Evolutionary conservation across 2,113 vertebrate species (phyloP), one percentile per base, ranked within the genome.

Genomic region (Spheniscus mendiculus): DNA sequence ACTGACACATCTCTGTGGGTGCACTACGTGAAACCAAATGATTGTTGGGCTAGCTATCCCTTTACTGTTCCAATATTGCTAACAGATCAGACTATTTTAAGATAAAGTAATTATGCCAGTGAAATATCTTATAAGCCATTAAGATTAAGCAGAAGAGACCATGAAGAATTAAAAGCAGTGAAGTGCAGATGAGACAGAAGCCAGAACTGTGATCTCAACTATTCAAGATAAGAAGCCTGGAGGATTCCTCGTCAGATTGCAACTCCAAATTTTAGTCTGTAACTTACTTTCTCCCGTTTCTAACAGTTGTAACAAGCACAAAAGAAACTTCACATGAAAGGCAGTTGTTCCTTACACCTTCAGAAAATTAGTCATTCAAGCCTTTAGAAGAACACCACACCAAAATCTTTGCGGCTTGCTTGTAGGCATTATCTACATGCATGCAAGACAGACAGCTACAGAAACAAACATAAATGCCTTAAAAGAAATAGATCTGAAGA

Each of bases 71-170:
- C 78, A 74, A 2, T 21, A 73, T 4, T 81, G 73, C 76, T 89
- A 93, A 63, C 45, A 83, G 66, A 90, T 80, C 89, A 94, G 58
- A 88, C 96, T 97, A 94, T 90, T 96, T 95, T 93, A 91, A 91
- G 87, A 87, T 91, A 94, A 96, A 78, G 87, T 91, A 96, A 96
- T 95, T 96, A 96, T 29, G 58, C 61, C 77, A 89, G 25, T 40
- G 81, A 91, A 93, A 86, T 61, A 91, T 72, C 83, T 93, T 63
- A 66, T 58, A 96, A 97, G 62, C 73, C 91, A 83, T 44, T 86
- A 91, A 85, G 76, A 94, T 86, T 89, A 95, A 88, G 78, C 63
- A 97, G 81, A 90, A 79, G 62, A 93, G 74, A 91, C 50, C 59
- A 81, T 0, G 5, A 95, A 90, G 91, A 96, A 96, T 90, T 95